Base-by-base conservation (phyloP, 2,113 vertebrate species). In the Casuarius casuarius region DNA sequence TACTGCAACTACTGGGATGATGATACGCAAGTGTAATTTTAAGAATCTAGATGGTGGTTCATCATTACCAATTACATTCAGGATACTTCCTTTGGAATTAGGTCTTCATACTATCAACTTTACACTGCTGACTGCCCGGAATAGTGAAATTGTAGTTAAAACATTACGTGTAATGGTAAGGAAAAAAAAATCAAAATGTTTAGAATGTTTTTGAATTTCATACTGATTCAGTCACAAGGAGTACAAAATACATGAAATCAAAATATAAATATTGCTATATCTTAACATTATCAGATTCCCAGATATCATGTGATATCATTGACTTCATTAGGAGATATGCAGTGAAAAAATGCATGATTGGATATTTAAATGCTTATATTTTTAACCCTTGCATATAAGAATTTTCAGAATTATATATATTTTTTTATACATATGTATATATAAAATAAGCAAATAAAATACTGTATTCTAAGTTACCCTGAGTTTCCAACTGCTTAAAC, bases 81-180 rank as follows among this genome's bases (percentile, higher is more conserved):
- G 90, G 11, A 89, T 99, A 38, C 97, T 99, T 90, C 99, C 99
- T 1, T 92, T 99, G 96, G 98, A 99, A 76, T 35, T 97, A 1
- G 99, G 99, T 10, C 97, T 98, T 21, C 99, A 99, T 97, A 97
- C 90, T 1, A 93, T 99, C 95, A 99, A 94, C 94, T 99, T 99
- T 49, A 98, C 98, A 2, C 74, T 99, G 76, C 89, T 65, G 65
- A 97, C 97, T 15, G 20, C 5, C 0, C 1, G 48, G 2, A 90
- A 94, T 38, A 92, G 8, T 12, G 99, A 99, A 92, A 97, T 63
- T 54, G 51, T 99, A 14, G 88, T 99, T 44, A 99, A 99, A 98
- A 99, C 94, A 15, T 96, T 99, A 12, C 97, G 97, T n/a, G 99
- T 99, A 4, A 97, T 99, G 99, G 99, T 99, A 98, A 98, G 98